Base-by-base conservation (phyloP, 2,888 invertebrate genomes). In the Nomada fucata region DNA sequence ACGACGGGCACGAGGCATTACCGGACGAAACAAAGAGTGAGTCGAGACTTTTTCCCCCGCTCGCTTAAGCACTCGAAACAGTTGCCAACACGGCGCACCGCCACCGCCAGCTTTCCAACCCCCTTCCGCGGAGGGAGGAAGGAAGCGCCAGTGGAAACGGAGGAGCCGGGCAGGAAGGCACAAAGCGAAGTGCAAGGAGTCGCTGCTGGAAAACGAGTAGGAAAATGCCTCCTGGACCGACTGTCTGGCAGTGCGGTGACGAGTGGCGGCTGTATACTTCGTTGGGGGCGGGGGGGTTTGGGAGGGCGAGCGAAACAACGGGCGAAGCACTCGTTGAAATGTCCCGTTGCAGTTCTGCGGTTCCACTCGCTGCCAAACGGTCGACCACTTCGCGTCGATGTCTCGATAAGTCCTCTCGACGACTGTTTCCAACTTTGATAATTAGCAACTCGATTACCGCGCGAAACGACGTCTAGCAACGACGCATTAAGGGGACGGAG, bases 41-140 rank as follows among this genome's bases (percentile, higher is more conserved):
- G 83, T 61, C 85, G 71, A 89, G 86, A 88, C 84, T 88, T 89
- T 88, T 80, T 52, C 26, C 88, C 23, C 69, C 70, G 77, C 44
- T 65, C 85, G 74, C 86, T 88, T 90, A 91, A 91, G 91, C 90
- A 89, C 90, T 89, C 86, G 88, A 90, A 90, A 90, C 91, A 89
- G 87, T 91, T 90, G 91, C 89, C 91, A 90, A 90, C 89, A 83
- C 74, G 71, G 29, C 73, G 57, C 57, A 42, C 67, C 57, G 53
- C 53, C 55, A 57, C 55, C 53, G 47, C 57, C 68, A 52, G 68
- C 69, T 44, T 52, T 29, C 47, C 53, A 15, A 7, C 36, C 36
- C n/a, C 2, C 15, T 29, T 29, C 60, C 23, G 29, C 29, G 63
- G 42, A 26, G 20, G 53, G 52, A 64, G 53, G 74, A 26, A 29